These are phyloP conservation scores for Lampropteryx suffumata DNA, from an alignment of 2,888 invertebrate species.

Conservation along the genomic window DNA sequence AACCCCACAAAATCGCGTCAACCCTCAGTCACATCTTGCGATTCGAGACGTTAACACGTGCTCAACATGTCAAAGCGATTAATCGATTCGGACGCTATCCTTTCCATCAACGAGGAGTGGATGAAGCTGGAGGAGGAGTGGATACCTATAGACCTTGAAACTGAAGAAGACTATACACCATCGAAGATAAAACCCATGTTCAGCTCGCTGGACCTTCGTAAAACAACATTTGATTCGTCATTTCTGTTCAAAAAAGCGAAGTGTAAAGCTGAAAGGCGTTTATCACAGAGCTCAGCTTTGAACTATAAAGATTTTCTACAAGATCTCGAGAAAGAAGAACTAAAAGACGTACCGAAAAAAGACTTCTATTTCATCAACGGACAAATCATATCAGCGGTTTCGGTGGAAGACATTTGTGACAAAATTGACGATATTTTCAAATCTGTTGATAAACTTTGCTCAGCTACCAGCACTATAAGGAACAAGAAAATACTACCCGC, in stretches of 20 bases:
- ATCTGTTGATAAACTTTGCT: conserved; percentile 65
- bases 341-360: conserved; percentile 40
- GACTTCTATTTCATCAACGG: conserved; percentile 61
- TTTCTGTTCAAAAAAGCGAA: conserved; percentile 61
- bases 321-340: conserved; percentile 46
- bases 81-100: conserved; percentile 59
- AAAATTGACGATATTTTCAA: conserved; percentile 70
- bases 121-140: conserved; percentile 65
- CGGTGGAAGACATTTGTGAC: conserved; percentile 67
- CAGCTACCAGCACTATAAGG: conserved; percentile 55
- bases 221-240: conserved; percentile 68
- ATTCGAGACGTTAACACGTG: conserved; percentile 14
- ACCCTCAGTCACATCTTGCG: conserved; percentile 19
- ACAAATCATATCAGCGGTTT: conserved; percentile 62
- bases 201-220: conserved; percentile 59
- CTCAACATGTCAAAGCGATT: conserved; percentile 37
- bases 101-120: conserved; percentile 70
- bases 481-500: conserved; percentile 51
- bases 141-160: conserved; percentile 69
- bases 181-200: conserved; percentile 49
- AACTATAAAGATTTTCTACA: conserved; percentile 65
- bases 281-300: conserved; percentile 50
- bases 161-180: conserved; percentile 53
- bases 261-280: conserved; percentile 52
- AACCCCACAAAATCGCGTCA: conserved; percentile 1